A percentile compares a stretch with the other conserved stretches of the same genome.
These are phyloP conservation scores for Irena cyanogastra DNA, from an alignment of 2,113 vertebrate species.

Conservation along the genomic window DNA sequence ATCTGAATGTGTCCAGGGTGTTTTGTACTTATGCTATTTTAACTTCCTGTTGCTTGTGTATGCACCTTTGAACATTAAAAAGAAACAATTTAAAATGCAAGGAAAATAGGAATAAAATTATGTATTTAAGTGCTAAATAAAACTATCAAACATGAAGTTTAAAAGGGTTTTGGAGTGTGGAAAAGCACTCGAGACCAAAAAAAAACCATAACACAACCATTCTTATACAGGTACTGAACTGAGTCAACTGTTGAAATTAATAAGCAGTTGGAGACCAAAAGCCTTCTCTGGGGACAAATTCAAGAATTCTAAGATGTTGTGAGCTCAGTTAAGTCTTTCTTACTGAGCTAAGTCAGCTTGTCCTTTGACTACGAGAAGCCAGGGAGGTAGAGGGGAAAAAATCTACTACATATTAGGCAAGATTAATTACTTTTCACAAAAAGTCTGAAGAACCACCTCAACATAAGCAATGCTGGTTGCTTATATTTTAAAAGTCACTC, in stretches of 20 bases:
- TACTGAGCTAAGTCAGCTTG: background rate
- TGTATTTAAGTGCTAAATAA: background rate
- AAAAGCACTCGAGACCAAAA: background rate
- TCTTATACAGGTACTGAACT: background rate
- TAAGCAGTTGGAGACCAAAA: background rate
- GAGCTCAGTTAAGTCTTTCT: background rate
- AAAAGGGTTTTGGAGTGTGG: background rate
- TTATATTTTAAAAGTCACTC: background rate
- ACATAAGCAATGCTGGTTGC: background rate
- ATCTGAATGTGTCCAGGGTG: background rate
- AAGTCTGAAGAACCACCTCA: background rate
- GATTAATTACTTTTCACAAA: background rate
- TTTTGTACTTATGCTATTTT: background rate
- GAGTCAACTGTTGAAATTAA: background rate
- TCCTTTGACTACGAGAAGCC: background rate
- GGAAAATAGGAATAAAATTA: background rate
- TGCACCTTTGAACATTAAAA: background rate
- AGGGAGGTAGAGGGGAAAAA: background rate
- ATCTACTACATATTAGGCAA: background rate
- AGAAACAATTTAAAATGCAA: background rate
- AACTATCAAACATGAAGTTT: background rate
- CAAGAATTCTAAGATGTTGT: background rate
- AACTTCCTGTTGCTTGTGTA: background rate
- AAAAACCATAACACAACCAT: fast-evolving
- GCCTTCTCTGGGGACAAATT: background rate